Percentiles rank a stretch among this genome's conserved stretches.
Evolutionary conservation across 2,888 invertebrate genomes (phyloP).

Genomic region (Diloba caeruleocephala): DNA sequence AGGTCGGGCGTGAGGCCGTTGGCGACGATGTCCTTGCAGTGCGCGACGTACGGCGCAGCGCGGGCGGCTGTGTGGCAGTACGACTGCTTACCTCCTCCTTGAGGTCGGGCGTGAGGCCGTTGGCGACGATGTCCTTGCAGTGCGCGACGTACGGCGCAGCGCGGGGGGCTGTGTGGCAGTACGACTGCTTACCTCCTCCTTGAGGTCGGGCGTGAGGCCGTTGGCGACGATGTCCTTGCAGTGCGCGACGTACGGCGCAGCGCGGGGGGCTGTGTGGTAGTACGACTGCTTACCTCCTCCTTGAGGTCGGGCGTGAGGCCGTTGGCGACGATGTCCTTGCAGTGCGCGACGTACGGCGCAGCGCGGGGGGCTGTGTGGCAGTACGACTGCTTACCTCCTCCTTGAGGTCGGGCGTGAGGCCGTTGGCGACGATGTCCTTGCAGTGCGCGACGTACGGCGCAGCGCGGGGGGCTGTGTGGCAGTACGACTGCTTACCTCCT

Average conservation of each 20-base stretch:
- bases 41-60: constrained; percentile 91
- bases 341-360: constrained; percentile 93
- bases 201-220: no score
- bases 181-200: no score
- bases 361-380: no score
- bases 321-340: constrained; percentile 80
- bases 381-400: no score
- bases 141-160: constrained; percentile 92
- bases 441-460: constrained; percentile 91
- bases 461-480: not conserved
- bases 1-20: no score
- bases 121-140: constrained; percentile 84
- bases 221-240: no score
- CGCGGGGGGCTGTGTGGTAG: not conserved
- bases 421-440: no score
- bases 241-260: constrained; percentile 91
- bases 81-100: constrained; percentile 91
- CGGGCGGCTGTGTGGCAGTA: not conserved
- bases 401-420: no score
- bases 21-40: no score
- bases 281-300: constrained; percentile 90
- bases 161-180: no score
- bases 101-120: constrained; percentile 83
- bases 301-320: constrained; percentile 88
- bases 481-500: constrained; percentile 89